phyloP scores from a whole-genome alignment of 2,113 vertebrate genomes.

The Rhinoptilus africanus region DNA sequence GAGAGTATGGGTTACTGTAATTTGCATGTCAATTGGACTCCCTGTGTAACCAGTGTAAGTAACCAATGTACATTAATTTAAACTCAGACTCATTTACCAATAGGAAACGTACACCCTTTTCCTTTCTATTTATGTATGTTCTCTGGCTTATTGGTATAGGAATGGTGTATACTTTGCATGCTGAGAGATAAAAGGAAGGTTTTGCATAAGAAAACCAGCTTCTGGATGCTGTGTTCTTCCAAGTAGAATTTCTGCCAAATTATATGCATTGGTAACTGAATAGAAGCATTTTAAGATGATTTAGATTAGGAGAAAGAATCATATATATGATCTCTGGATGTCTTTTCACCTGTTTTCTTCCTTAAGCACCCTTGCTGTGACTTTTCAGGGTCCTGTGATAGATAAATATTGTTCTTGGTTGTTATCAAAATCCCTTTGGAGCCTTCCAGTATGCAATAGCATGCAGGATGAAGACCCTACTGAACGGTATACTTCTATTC shows the following conservation, averaged over 20 bases:
- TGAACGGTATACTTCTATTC: neutral
- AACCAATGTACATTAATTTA: neutral
- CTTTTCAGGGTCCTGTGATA: neutral
- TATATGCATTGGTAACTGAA: neutral
- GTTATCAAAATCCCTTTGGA: neutral
- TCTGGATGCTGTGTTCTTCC: neutral
- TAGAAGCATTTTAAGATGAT: neutral
- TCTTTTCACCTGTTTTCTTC: neutral
- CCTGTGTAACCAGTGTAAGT: neutral
- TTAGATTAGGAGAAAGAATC: neutral
- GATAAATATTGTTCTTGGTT: neutral
- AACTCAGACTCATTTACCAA: neutral
- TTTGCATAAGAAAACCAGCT: neutral
- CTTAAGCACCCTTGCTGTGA: neutral
- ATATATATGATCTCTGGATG: neutral
- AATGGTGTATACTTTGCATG: neutral
- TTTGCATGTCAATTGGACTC: neutral
- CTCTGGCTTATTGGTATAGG: neutral
- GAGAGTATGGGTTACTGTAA: neutral
- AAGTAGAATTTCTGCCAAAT: conserved; percentile 20
- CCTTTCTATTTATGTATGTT: neutral
- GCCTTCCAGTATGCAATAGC: neutral
- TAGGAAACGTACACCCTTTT: neutral
- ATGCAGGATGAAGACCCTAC: neutral
- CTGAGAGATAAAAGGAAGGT: neutral